A percentile compares a stretch with the other conserved stretches of the same genome.
These are phyloP conservation scores for Rhyacophila evoluta DNA, from an alignment of 2,888 invertebrate species.

Conservation along the genomic window DNA sequence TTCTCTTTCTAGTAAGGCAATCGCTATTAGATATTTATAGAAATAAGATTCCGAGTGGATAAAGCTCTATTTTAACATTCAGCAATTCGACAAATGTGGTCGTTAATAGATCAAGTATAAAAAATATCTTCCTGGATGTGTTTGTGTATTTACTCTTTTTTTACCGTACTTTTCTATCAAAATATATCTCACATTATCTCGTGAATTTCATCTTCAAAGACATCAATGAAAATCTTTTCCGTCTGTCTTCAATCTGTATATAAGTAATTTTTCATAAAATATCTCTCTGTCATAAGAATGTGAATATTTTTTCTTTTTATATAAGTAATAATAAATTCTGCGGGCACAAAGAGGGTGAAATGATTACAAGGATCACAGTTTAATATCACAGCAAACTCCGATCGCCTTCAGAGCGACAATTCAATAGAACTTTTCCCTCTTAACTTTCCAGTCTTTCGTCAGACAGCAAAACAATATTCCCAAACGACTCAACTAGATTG, in stretches of 20 bases:
- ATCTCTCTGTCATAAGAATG: slow-evolving; percentile 9
- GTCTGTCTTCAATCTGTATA: neutral
- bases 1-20: slow-evolving; percentile 12
- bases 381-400: slow-evolving; percentile 46
- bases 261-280: neutral
- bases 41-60: neutral
- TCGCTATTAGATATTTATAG: neutral
- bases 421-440: neutral
- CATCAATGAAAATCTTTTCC: neutral
- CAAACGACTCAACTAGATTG: neutral
- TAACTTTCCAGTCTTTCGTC: neutral
- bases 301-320: neutral
- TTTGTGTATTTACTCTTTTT: slow-evolving; percentile 19
- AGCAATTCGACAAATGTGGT: neutral
- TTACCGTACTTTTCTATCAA: slow-evolving; percentile 36
- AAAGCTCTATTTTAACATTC: neutral
- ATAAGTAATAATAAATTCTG: neutral
- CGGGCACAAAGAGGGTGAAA: slow-evolving; percentile 33
- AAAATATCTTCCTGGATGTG: slow-evolving; percentile 32
- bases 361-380: slow-evolving; percentile 43
- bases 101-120: slow-evolving; percentile 35
- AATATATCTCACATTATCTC: slow-evolving; percentile 31
- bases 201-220: neutral
- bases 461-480: neutral
- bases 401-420: neutral